phyloP scores from a whole-genome alignment of 2,888 invertebrate genomes.

The Lapara coniferarum region DNA sequence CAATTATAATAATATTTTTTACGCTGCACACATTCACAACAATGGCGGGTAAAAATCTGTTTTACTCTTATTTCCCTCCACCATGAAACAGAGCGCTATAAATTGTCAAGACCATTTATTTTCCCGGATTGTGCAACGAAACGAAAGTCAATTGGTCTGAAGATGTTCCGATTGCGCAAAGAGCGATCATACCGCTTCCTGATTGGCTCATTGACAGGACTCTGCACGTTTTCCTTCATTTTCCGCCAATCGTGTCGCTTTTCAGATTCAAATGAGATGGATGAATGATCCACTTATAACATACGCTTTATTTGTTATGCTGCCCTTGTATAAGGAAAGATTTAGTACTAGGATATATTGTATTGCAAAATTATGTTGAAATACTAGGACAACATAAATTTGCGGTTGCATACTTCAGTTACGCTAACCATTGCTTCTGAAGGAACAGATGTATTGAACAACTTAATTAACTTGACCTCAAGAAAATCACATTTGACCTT shows the following conservation, averaged over 20 bases:
- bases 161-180: slow-evolving; percentile 25
- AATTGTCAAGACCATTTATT: neutral
- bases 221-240: slow-evolving; percentile 39
- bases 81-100: neutral
- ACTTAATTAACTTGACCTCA: neutral
- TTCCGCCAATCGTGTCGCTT: slow-evolving; percentile 37
- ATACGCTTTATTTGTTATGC: neutral
- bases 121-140: slow-evolving; percentile 22
- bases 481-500: slow-evolving; percentile 17
- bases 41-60: neutral
- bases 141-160: slow-evolving; percentile 19
- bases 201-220: slow-evolving; percentile 46
- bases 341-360: neutral
- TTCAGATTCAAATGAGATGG: slow-evolving; percentile 10
- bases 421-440: neutral
- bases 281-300: neutral
- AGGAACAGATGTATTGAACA: neutral
- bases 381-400: slow-evolving; percentile 1
- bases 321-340: neutral
- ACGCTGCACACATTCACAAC: neutral
- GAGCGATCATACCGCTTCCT: slow-evolving; percentile 40
- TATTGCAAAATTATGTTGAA: neutral
- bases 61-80: slow-evolving; percentile 1
- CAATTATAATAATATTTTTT: slow-evolving; percentile 6
- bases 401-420: neutral